phyloP scores from a whole-genome alignment of 2,888 invertebrate species.

The Crioceris asparagi region DNA sequence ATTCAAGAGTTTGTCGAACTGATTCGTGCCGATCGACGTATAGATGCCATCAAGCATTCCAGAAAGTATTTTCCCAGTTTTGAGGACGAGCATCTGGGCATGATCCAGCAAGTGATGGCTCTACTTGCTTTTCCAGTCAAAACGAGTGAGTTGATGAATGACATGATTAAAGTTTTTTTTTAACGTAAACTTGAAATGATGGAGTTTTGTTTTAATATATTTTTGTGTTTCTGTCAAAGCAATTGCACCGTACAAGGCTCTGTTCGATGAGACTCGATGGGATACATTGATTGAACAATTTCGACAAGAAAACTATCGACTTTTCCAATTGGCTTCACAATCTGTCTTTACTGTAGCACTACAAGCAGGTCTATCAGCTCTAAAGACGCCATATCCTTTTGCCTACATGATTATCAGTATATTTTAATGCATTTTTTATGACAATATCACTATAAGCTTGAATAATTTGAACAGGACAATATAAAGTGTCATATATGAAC shows the following conservation, averaged over 20 bases:
- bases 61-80: slow-evolving; percentile 82
- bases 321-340: slow-evolving; percentile 86
- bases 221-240: slow-evolving; percentile 33
- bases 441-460: too few species aligned
- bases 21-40: slow-evolving; percentile 71
- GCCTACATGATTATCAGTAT: slow-evolving; percentile 1
- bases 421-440: too few species aligned
- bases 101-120: slow-evolving; percentile 92
- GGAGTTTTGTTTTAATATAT: not conserved
- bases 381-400: slow-evolving; percentile 82
- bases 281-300: slow-evolving; percentile 78
- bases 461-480: too few species aligned
- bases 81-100: slow-evolving; percentile 75
- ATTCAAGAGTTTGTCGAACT: slow-evolving; percentile 93
- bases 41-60: slow-evolving; percentile 92
- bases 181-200: not conserved
- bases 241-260: slow-evolving; percentile 58
- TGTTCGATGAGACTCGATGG: slow-evolving; percentile 66
- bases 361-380: slow-evolving; percentile 87
- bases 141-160: slow-evolving; percentile 58
- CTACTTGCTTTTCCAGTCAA: slow-evolving; percentile 84
- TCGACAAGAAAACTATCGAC: slow-evolving; percentile 83
- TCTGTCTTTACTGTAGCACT: slow-evolving; percentile 86
- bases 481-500: too few species aligned
- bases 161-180: too few species aligned